These are phyloP conservation scores for Crocodylus rhombifer DNA, from an alignment of 2,797 vertebrate genomes.

Conservation along the genomic window DNA sequence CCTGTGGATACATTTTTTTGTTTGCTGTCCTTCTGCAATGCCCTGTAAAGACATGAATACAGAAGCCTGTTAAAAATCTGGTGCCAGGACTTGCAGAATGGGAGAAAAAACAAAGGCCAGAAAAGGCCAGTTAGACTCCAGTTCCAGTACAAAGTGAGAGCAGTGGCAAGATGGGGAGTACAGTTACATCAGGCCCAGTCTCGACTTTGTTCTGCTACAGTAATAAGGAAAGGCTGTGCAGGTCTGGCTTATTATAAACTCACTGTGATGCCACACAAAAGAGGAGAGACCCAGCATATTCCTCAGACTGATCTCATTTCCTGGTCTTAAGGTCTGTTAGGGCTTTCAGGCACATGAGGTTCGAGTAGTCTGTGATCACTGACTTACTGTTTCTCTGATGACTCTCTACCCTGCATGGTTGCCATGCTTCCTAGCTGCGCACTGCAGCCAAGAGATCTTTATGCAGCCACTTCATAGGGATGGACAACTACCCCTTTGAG, in stretches of 20 bases:
- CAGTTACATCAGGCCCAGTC: too few species aligned
- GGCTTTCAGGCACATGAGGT: background rate
- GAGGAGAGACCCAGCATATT: background rate
- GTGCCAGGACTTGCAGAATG: too few species aligned
- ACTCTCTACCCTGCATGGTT: background rate
- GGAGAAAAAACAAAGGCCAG: too few species aligned
- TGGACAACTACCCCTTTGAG: background rate
- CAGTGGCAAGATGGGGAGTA: too few species aligned
- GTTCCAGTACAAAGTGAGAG: too few species aligned
- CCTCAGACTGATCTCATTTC: background rate
- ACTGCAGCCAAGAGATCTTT: background rate
- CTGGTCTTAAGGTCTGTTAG: background rate
- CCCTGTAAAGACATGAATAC: too few species aligned
- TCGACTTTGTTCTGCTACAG: too few species aligned
- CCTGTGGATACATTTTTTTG: too few species aligned
- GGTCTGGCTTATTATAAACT: background rate
- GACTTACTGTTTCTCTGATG: background rate
- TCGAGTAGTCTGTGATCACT: background rate
- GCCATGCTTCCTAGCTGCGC: background rate
- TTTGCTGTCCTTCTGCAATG: too few species aligned
- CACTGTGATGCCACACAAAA: background rate
- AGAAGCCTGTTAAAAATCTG: too few species aligned
- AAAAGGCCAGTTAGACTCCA: too few species aligned
- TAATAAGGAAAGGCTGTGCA: background rate
- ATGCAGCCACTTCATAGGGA: background rate